phyloP scores from a whole-genome alignment of 30 jellyfish, hydroid and myxozoan genomes.

The Hydractinia symbiolongicarpus region DNA sequence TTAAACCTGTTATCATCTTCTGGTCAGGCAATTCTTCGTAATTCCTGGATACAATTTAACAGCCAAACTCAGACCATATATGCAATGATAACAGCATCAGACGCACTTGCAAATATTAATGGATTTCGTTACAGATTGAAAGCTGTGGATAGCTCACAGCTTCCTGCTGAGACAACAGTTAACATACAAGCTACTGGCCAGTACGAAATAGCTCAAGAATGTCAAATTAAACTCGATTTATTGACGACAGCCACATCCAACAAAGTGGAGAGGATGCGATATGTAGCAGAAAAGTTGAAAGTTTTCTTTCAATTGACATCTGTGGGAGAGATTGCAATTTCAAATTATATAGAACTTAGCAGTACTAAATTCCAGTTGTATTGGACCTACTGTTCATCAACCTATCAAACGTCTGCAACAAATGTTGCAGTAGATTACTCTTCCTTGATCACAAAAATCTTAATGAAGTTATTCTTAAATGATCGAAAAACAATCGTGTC shows the following conservation, averaged over 20 bases:
- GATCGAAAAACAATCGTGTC: constrained; percentile 61
- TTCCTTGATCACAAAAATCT: constrained; percentile 31
- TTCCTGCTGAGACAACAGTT: constrained; percentile 48
- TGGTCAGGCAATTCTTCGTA: constrained; percentile 21
- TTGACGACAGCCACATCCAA: constrained; percentile 19
- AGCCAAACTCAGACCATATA: constrained; percentile 33
- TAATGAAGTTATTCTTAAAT: constrained; percentile 36
- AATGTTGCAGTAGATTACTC: constrained; percentile 33
- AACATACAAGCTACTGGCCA: constrained; percentile 45
- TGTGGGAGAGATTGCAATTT: constrained; percentile 48
- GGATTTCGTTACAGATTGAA: constrained; percentile 21
- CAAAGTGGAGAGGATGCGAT: constrained; percentile 24
- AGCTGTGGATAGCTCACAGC: constrained; percentile 65
- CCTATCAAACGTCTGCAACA: constrained; percentile 3
- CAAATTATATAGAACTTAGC: constrained; percentile 42
- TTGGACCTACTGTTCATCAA: constrained; percentile 70
- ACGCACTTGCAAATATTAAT: constrained; percentile 4
- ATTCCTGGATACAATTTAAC: constrained; percentile 68
- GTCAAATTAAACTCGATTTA: constrained; percentile 47
- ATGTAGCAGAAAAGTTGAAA: constrained; percentile 18
- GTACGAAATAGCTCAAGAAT: constrained; percentile 38
- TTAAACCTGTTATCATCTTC: constrained; percentile 22
- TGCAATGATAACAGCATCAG: constrained; percentile 21
- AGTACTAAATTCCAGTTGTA: constrained; percentile 34
- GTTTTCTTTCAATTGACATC: constrained; percentile 33